Base-by-base conservation (phyloP, 2,797 vertebrate genomes). In the Pangasius larnaudii region DNA sequence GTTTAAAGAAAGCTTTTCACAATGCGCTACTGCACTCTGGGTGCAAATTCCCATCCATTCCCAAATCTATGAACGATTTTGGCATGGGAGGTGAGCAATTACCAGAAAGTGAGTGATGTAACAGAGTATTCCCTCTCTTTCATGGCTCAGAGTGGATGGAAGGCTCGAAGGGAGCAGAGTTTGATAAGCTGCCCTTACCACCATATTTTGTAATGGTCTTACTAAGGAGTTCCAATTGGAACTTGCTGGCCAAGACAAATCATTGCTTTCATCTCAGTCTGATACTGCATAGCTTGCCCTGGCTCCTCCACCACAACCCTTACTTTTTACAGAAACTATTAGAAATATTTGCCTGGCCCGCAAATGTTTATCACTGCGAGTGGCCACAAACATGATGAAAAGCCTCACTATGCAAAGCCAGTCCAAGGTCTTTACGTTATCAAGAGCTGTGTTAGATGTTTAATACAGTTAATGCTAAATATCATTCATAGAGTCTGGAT, bases 11-110 rank as follows among this genome's bases (percentile, higher is more conserved):
- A 81, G 53, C 24, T 46, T 46, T 65, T 82, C 46, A 27, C 24
- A 61, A 65, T 63, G 80, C 65, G 58, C 39, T 65, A 65, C 14
- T 82, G 27, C 58, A 82, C 39, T 82, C 80, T 82, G 24, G 59
- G 39, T 9, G 39, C 59, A 46, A 65, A 46, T n/a, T 19, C 11
- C 22, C 39, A 82, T 65, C 65, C 9, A 46, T 27, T 65, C 39
- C 59, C 58, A 82, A n/a, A 82, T 9, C 36, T 27, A 27, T 61
- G 36, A 42, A 27, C 8, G 19, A 8, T n/a, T 58, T 80, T 80
- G 53, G 77, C 53, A 80, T 58, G 51, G 39, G 58, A 80, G 53
- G 56, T 39, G 77, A 59, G 5, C 33, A 59, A 42, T 81, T 81
- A 81, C 33, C 79, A 81, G 79, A 14, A n/a, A 19, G 33, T 59